phyloP scores from a whole-genome alignment of 2,888 invertebrate species.

The Spisula solida region DNA sequence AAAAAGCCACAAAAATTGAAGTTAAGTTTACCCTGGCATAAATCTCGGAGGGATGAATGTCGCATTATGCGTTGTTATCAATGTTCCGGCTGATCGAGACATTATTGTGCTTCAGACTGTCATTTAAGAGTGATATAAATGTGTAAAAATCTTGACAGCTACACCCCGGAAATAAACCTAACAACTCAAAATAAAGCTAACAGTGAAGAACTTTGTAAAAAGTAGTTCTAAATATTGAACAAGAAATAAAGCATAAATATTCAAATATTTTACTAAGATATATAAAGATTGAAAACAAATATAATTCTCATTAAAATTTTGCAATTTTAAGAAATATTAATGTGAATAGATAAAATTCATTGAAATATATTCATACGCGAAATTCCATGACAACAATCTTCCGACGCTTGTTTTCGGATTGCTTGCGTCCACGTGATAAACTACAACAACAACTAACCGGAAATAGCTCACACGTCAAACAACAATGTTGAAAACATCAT shows the following conservation, averaged over 20 bases:
- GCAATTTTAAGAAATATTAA: not conserved
- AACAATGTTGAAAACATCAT: constrained; percentile 33
- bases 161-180: constrained; percentile 65
- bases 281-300: no score
- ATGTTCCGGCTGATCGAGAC: constrained; percentile 87
- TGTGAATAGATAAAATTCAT: not conserved
- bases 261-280: no score
- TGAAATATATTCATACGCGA: constrained; percentile 36
- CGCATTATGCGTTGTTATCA: constrained; percentile 87
- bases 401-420: constrained; percentile 12
- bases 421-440: constrained; percentile 16
- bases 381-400: constrained; percentile 41
- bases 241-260: no score
- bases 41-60: constrained; percentile 87
- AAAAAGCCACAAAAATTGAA: not conserved
- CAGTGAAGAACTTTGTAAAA: not conserved
- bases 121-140: not conserved
- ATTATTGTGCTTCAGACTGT: constrained; percentile 65
- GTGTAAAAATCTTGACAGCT: constrained; percentile 1
- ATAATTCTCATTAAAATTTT: not conserved
- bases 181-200: constrained; percentile 61
- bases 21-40: constrained; percentile 87
- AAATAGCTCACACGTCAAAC: constrained; percentile 66
- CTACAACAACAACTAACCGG: constrained; percentile 62
- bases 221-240: constrained; percentile 22